These are phyloP conservation scores for Stigmatopora argus DNA, from an alignment of 2,113 vertebrate species.

Conservation along the genomic window DNA sequence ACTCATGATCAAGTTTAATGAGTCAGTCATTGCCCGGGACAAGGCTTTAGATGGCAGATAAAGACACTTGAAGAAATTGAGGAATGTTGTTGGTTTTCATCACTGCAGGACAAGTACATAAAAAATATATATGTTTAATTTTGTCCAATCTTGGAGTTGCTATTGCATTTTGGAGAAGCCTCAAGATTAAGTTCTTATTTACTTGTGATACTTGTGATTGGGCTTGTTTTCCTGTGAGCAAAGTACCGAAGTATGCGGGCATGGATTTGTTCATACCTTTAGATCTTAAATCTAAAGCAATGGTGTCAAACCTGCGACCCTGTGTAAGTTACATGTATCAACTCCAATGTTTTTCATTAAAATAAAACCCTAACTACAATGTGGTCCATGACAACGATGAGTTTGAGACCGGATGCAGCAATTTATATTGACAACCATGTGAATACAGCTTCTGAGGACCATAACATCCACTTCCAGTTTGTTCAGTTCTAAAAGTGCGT, in stretches of 20 bases:
- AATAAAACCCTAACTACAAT: no score
- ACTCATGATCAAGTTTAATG: constrained; percentile 96
- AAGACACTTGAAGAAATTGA: not conserved
- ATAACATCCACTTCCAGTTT: not conserved
- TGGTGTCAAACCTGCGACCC: no score
- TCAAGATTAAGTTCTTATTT: not conserved
- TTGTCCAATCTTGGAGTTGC: no score
- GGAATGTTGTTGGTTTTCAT: not conserved
- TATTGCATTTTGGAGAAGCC: not conserved
- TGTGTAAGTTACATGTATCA: no score
- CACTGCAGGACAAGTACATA: not conserved
- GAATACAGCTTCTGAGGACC: not conserved
- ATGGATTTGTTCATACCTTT: no score
- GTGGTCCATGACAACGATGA: no score
- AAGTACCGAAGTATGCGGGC: not conserved
- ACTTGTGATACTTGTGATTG: not conserved
- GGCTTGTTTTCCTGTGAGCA: not conserved
- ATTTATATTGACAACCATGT: not conserved
- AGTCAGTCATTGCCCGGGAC: constrained; percentile 83
- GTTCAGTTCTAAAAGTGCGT: not conserved
- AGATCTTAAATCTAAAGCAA: no score
- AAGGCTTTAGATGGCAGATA: constrained; percentile 84
- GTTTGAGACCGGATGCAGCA: not conserved
- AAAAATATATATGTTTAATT: not conserved
- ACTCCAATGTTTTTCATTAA: no score